phyloP scores from a whole-genome alignment of 2,888 invertebrate species.

The Eristalis pertinax region DNA sequence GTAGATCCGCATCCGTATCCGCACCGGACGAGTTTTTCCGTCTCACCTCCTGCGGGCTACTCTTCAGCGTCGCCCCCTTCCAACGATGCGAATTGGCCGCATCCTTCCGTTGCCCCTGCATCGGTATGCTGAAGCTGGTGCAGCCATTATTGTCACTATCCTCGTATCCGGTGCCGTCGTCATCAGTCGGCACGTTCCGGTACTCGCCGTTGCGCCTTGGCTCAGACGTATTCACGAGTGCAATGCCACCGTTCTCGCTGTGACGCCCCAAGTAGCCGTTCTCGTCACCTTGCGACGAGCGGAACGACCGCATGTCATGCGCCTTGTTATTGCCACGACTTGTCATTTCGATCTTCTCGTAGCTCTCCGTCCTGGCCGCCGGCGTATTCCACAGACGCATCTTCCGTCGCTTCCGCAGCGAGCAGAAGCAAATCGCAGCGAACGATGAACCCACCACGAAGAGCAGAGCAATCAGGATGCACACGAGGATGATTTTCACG shows the following conservation, averaged over 20 bases:
- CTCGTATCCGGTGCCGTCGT: constrained; percentile 85
- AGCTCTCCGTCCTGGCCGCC: constrained; percentile 84
- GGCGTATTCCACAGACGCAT: constrained; percentile 82
- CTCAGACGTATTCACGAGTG: constrained; percentile 80
- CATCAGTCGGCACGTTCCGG: constrained; percentile 87
- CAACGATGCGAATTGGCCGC: constrained; percentile 75
- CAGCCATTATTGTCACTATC: constrained; percentile 78
- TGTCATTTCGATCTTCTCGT: constrained; percentile 89
- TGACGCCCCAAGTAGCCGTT: constrained; percentile 76
- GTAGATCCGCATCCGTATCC: constrained; percentile 83
- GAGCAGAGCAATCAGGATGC: constrained; percentile 87
- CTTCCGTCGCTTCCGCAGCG: constrained; percentile 84
- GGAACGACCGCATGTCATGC: constrained; percentile 74
- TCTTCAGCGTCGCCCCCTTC: constrained; percentile 75
- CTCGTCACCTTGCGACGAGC: constrained; percentile 73
- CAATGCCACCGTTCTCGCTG: constrained; percentile 76
- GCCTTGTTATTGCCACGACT: constrained; percentile 81
- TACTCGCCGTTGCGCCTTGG: constrained; percentile 86
- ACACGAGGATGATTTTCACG: constrained; percentile 85
- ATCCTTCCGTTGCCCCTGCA: constrained; percentile 50
- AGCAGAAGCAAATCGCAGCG: constrained; percentile 85
- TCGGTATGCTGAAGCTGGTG: constrained; percentile 72
- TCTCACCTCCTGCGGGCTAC: constrained; percentile 74
- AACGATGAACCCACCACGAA: constrained; percentile 86
- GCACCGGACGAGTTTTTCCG: constrained; percentile 61